Base-by-base conservation (phyloP, 2,888 invertebrate genomes). In the Euspilapteryx auroguttella region DNA sequence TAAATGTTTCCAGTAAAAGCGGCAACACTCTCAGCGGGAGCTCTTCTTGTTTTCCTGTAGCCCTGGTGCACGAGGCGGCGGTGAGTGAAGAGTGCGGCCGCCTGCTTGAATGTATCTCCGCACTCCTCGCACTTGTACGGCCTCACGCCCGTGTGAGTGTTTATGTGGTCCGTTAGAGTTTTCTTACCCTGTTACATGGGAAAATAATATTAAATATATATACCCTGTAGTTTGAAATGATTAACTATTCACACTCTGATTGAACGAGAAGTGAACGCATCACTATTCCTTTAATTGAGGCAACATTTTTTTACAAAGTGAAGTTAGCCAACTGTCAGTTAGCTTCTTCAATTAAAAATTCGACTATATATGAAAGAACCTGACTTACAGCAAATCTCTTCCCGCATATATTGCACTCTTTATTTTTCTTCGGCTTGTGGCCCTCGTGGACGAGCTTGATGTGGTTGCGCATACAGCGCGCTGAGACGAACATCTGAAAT, bases 121-220 rank as follows among this genome's bases (percentile, higher is more conserved):
- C 73, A 73, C 1, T 57, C 39, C 3, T 62, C 57, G 23, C 73
- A 73, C 24, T 54, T 50, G 28, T 17, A 28, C 4, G 28, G 28
- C 3, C 28, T 15, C 14, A 12, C 11, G 7, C 28, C 28, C 14
- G 12, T 28, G 28, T 28, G 28, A 4, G 23, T 23, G 15, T 28
- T 28, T 12, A 14, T 14, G 23, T 28, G 28, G 8, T 28, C 28
- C 2, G 15, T 15, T 7, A 28, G 28, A 10, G 20, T 28, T 12
- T 28, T 28, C 9, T 22, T 14, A 8, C 14, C 14, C 28, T 28
- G 23, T 10, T 6, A 9, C 20, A 26, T 15, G 12, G 4, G 12
- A 14, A 22, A 4, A 4, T 22, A 4, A n/a, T n/a, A 10, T n/a
- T 8, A n/a, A 3, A 5, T 22, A 21, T 5, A 3, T 21, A 22